Evolutionary conservation across 1,140 invertebrate genomes (phyloP), one percentile per base, ranked within the genome.

Genomic region (Copidosoma floridanum): DNA sequence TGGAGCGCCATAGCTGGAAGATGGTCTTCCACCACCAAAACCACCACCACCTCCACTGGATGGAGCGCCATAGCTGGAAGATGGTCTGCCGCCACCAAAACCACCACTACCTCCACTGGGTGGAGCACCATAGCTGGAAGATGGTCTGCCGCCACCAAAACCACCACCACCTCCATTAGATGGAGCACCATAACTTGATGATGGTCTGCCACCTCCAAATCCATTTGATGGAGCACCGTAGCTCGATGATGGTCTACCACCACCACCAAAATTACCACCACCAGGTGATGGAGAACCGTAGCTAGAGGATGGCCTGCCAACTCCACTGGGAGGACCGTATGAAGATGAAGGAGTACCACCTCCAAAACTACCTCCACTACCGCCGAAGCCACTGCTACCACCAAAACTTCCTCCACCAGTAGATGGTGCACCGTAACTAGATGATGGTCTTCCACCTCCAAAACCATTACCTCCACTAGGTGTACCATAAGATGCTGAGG

Each of bases 41-140:
- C 59, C 57, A 63, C 64, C 24, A 54, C 12, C 16, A 2, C 69
- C 70, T 18, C 57, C 41, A 32, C 14, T 57, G 32, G 58, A 64
- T 37, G 75, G 70, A 7, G 63, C 76, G 59, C 59, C 78, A 66
- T 68, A 79, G 43, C 27, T 71, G 52, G 65, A 61, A 0, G 72
- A 74, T 24, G 68, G 70, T 62, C 62, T n/a, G 77, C 75, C 3
- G 75, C 76, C 16, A 73, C 76, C 26, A 79, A 81, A 54, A 74
- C 57, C 51, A 65, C 62, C 18, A 47, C 11, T 16, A 78, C 47
- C 44, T 26, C 68, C 65, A n/a, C 70, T 68, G 1, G 78, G 75
- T 38, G 82, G 82, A 0, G 81, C 73, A 1, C 83, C 83, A 57
- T 82, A 83, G 44, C 63, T 80, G 3, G 66, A 64, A n/a, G 71